Percentiles rank a stretch among this genome's conserved stretches.
Evolutionary conservation across 1,140 invertebrate species (phyloP).

Genomic region (Sycobia sp.): DNA sequence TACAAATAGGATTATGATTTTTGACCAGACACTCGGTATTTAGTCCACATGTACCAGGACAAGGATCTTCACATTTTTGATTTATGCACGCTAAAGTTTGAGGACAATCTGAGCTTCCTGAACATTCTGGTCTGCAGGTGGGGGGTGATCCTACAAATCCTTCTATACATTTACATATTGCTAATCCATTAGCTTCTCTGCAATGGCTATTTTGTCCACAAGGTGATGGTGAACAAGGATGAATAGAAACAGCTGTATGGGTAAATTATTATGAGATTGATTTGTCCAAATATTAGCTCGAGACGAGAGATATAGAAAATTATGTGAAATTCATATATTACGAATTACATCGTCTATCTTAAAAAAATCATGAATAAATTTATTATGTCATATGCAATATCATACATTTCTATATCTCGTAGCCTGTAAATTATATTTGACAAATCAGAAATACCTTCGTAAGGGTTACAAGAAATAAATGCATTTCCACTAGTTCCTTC

Average conservation of each 20-base stretch:
- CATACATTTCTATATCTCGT: conserved; percentile 59
- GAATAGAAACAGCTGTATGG: conserved; percentile 45
- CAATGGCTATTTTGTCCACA: conserved; percentile 67
- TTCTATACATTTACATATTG: conserved; percentile 63
- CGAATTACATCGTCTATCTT: conserved; percentile 66
- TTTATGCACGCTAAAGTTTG: conserved; percentile 52
- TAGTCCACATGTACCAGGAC: conserved; percentile 53
- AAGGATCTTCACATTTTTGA: conserved; percentile 57
- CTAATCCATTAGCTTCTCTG: conserved; percentile 57
- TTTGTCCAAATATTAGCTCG: conserved; percentile 26
- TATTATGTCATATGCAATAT: background rate
- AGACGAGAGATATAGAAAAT: conserved; percentile 73
- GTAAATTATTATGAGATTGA: conserved; percentile 32
- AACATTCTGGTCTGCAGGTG: conserved; percentile 66
- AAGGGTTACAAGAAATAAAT: conserved; percentile 66
- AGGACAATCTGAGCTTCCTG: conserved; percentile 56
- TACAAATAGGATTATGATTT: conserved; percentile 63
- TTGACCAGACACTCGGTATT: conserved; percentile 55
- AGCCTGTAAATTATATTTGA: background rate
- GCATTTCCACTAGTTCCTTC: conserved; percentile 74
- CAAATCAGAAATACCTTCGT: conserved; percentile 42
- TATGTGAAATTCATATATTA: conserved; percentile 74
- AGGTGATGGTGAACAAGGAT: conserved; percentile 70
- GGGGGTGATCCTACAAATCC: conserved; percentile 68
- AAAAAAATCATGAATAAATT: background rate